Conservation (phyloP, 2,888 invertebrate species). For the Cyaniris semiargus region DNA sequence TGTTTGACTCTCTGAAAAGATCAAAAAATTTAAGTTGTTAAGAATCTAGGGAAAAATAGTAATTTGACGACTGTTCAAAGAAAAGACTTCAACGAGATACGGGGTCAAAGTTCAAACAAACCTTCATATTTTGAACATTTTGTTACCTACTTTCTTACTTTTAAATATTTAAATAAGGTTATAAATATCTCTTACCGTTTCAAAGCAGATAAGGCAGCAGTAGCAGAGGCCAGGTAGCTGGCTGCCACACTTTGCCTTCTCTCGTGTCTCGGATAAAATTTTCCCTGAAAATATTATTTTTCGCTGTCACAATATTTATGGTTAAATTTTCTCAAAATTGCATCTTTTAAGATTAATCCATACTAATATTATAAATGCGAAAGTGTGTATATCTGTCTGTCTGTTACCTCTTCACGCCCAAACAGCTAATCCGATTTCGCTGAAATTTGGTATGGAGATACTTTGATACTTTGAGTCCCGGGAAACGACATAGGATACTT, state of each 20-base stretch:
- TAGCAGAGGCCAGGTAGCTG: conserved; percentile 66
- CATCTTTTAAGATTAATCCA: too few species aligned
- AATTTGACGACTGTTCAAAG: neutral
- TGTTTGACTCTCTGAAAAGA: conserved; percentile 38
- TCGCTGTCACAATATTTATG: neutral
- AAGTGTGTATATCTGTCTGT: too few species aligned
- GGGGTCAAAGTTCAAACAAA: neutral
- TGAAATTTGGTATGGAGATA: too few species aligned
- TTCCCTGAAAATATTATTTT: neutral
- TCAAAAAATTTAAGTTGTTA: neutral
- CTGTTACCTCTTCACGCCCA: too few species aligned
- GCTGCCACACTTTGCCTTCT: conserved; percentile 66
- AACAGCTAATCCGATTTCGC: too few species aligned
- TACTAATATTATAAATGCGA: neutral
- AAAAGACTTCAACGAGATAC: neutral
- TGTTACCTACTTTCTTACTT: conserved; percentile 29
- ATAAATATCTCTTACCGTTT: conserved; percentile 48
- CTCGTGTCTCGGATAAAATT: conserved; percentile 44
- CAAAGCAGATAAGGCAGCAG: conserved; percentile 58
- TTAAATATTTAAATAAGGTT: neutral
- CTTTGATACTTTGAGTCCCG: too few species aligned
- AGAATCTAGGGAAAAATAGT: neutral
- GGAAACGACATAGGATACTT: too few species aligned
- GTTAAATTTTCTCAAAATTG: too few species aligned
- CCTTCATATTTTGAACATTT: neutral